Evolutionary conservation across 2,888 invertebrate species (phyloP), one percentile per base, ranked within the genome.

Genomic region (Vanessa cardui): DNA sequence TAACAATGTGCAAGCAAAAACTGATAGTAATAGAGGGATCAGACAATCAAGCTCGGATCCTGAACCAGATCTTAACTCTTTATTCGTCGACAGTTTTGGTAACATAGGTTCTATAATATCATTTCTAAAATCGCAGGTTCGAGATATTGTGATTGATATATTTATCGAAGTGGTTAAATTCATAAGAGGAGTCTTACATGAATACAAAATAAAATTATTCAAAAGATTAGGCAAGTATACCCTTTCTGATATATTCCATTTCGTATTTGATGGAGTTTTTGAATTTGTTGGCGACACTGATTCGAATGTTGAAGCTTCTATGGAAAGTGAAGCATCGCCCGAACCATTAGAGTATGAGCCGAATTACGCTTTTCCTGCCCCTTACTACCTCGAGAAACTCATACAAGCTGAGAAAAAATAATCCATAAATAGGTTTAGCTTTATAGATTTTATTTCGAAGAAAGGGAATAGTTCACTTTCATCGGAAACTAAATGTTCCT

Each of bases 151-250:
- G 7, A 69, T 78, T 68, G 85, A 87, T 15, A 70, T 85, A 1
- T 56, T 77, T 4, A 54, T 76, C 6, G 77, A 86, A 67, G 75
- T 70, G 1, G 71, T 80, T 9, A 78, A 76, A 49, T 80, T 80
- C 45, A 6, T 83, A 0, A 77, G 74, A 64, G 68, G 66, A 5
- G 75, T 80, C 16, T 72, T 83, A 1, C 70, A 77, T 2, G 75
- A 80, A 16, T 77, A 79, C n/a, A 88, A 84, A 75, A 68, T 80
- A n/a, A 80, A 78, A 26, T 31, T 89, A 3, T 69, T 87, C 6
- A 82, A 78, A 49, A 84, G 79, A 70, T 75, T 88, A 5, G 80
- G 79, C 58, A 74, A 73, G 9, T 83, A 82, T 56, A 82, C 84
- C 0, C 54, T 89, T 6, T 78, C 85, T 2, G 84, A 87, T 66